Evolutionary conservation across 2,888 invertebrate species (phyloP).

Genomic region (Salticus scenicus): DNA sequence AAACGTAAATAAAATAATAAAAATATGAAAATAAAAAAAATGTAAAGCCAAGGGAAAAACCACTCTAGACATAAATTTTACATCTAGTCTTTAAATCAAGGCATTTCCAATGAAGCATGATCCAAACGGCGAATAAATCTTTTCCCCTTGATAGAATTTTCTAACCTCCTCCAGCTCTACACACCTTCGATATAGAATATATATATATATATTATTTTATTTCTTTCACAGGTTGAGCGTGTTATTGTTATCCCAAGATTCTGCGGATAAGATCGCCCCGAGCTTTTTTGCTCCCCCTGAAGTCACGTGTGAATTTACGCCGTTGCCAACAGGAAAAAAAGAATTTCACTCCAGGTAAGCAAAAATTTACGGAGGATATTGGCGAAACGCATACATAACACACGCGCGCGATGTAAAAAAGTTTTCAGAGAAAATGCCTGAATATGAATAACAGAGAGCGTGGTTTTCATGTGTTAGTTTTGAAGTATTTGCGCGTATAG

Average conservation of each 20-base stretch:
- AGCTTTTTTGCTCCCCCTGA: neutral
- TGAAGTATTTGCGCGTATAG: neutral
- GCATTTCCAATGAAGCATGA: slow-evolving; percentile 19
- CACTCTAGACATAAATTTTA: neutral
- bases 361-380: neutral
- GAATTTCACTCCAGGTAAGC: neutral
- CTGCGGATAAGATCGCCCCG: slow-evolving; percentile 1
- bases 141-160: slow-evolving; percentile 6
- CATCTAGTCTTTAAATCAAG: slow-evolving; percentile 1
- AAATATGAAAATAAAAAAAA: too few species aligned
- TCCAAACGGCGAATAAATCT: slow-evolving; percentile 2
- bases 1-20: too few species aligned
- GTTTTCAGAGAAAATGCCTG: neutral
- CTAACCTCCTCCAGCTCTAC: neutral
- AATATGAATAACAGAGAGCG: neutral
- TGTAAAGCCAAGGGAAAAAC: too few species aligned
- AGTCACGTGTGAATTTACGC: neutral
- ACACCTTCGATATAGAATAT: neutral
- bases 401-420: neutral
- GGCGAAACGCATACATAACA: neutral
- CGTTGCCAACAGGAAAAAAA: neutral
- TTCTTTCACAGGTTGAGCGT: slow-evolving; percentile 1
- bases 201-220: neutral
- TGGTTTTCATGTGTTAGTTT: neutral
- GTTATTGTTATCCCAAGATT: slow-evolving; percentile 15